Evolutionary conservation across 2,888 invertebrate species (phyloP).

Genomic region (Tenthredo amoena): DNA sequence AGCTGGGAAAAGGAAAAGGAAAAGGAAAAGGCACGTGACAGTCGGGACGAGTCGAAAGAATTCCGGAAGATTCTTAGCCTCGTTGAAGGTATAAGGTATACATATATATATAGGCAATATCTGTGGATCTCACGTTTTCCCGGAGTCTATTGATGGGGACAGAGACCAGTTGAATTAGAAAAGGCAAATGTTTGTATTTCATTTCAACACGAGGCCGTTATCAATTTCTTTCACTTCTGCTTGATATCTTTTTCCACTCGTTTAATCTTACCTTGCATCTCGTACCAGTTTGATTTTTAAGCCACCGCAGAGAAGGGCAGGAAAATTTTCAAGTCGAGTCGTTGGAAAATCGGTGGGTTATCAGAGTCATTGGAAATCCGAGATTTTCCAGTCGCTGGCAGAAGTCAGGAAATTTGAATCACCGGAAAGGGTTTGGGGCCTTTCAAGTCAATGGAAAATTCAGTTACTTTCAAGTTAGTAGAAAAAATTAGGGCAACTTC

Average conservation of each 20-base stretch:
- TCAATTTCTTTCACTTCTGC: not conserved
- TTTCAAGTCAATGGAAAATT: not conserved
- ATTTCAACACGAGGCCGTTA: not conserved
- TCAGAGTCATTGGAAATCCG: too few species aligned
- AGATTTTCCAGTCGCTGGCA: too few species aligned
- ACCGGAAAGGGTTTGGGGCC: not conserved
- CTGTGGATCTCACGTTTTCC: not conserved
- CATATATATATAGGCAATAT: not conserved
- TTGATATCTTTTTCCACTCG: not conserved
- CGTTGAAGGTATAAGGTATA: not conserved
- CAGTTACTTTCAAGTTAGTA: not conserved
- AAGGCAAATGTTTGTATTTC: slow-evolving; percentile 1
- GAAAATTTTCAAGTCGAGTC: too few species aligned
- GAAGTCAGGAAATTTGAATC: not conserved
- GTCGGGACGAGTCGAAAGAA: not conserved
- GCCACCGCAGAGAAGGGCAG: too few species aligned
- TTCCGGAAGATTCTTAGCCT: not conserved
- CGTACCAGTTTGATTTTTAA: too few species aligned
- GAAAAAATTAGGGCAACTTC: not conserved
- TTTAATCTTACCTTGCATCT: not conserved
- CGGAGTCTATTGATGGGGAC: not conserved
- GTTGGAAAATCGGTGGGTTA: too few species aligned
- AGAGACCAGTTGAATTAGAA: not conserved
- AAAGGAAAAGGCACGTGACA: not conserved
- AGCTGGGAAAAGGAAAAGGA: not conserved